Percentiles rank a stretch among this genome's conserved stretches.
These are phyloP conservation scores for Atlantisia rogersi DNA, from an alignment of 2,113 vertebrate species.

Conservation along the genomic window DNA sequence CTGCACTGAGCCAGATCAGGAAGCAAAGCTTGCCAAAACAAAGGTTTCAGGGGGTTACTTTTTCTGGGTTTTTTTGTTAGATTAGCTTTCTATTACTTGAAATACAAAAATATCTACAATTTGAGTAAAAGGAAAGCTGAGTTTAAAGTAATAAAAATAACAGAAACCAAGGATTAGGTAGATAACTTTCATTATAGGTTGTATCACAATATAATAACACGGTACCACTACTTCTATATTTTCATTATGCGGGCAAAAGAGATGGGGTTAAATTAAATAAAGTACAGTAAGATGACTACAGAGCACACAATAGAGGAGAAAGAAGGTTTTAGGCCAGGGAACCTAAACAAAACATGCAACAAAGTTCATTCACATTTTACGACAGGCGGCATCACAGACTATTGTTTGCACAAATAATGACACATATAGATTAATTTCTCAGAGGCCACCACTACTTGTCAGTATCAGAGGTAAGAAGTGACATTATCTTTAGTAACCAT, in stretches of 20 bases:
- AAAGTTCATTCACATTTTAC: neutral
- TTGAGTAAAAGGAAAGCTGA: neutral
- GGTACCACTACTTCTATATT: neutral
- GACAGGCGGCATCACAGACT: neutral
- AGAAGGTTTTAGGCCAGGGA: neutral
- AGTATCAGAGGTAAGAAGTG: neutral
- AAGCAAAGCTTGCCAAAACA: neutral
- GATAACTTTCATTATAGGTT: neutral
- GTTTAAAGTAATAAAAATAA: neutral
- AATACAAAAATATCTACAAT: neutral
- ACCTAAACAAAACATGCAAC: neutral
- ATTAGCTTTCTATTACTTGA: neutral
- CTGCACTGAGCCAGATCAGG: neutral
- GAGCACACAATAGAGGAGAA: neutral
- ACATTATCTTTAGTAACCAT: neutral
- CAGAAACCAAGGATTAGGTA: neutral
- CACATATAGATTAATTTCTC: neutral
- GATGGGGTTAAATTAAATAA: neutral
- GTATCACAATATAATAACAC: neutral
- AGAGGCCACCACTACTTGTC: neutral
- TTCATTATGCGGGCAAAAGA: neutral
- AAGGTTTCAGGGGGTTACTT: neutral
- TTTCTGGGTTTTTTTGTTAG: neutral
- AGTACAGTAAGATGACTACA: neutral
- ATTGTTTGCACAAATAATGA: neutral